Percentiles rank a stretch among this genome's conserved stretches.
Evolutionary conservation across 2,888 invertebrate genomes (phyloP).

Genomic region (Callimorpha dominula): DNA sequence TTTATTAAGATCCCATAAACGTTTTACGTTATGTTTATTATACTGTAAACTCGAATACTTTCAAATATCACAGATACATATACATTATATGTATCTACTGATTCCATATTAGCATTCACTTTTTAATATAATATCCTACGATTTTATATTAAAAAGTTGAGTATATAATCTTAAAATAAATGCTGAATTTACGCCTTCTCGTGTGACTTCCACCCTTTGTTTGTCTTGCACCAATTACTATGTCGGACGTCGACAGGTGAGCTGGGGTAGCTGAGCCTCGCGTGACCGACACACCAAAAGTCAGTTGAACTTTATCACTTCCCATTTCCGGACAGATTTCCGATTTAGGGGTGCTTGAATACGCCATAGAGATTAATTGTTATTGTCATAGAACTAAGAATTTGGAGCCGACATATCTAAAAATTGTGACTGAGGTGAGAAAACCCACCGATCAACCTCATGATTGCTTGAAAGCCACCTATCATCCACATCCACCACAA

Average conservation of each 20-base stretch:
- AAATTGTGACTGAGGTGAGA: background rate
- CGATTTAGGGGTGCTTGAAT: conserved; percentile 57
- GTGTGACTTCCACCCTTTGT: conserved; percentile 45
- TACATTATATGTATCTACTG: too few species aligned
- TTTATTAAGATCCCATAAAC: too few species aligned
- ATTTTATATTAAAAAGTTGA: background rate
- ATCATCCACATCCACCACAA: too few species aligned
- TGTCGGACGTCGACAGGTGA: conserved; percentile 67
- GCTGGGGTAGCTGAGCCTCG: conserved; percentile 54
- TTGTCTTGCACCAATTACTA: conserved; percentile 66
- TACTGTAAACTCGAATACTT: too few species aligned
- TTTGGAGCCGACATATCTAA: background rate
- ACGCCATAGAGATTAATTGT: conserved; percentile 29
- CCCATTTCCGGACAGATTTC: conserved; percentile 79
- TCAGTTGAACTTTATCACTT: conserved; percentile 85
- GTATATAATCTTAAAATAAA: background rate
- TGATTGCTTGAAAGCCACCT: too few species aligned
- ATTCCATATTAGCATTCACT: too few species aligned
- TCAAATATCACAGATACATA: too few species aligned
- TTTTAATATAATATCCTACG: too few species aligned
- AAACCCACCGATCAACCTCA: background rate
- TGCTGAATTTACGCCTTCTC: background rate
- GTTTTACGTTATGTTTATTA: too few species aligned
- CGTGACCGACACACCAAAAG: conserved; percentile 77
- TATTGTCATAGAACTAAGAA: background rate